Evolutionary conservation across 2,113 vertebrate species (phyloP), one percentile per base, ranked within the genome.

Genomic region (Aptenodytes forsteri): DNA sequence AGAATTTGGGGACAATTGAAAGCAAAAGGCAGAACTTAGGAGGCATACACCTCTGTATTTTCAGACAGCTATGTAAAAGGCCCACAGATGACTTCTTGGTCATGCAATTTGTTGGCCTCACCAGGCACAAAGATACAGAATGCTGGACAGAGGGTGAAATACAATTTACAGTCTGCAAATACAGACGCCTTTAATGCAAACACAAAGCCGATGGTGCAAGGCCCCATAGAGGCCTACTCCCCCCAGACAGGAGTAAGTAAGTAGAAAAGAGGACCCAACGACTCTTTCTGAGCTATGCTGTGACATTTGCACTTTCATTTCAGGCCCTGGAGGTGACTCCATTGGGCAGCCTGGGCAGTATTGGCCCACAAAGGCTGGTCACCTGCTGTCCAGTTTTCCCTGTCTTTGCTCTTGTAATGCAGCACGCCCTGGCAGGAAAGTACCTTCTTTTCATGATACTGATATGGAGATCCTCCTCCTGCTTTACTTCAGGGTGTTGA

Each of bases 401-500:
- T 52, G 44, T 1, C 88, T 54, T 8, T 34, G 40, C 13, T 52
- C 71, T 54, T 21, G 58, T 77, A 69, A 38, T 5, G 10, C 75
- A 59, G n/a, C 32, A 18, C 16, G 54, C 50, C 32, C 19, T 7
- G 55, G 13, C 65, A 80, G 78, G 66, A 44, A 90, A 64, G 47
- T 97, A 99, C 99, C 99, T 99, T 98, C 99, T 99, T 99, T 99
- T 99, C 99, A 99, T 99, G 98, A 99, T 99, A 98, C 98, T 99
- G 98, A 99, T 98, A 64, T 98, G 99, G 49, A 99, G 95, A 84
- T 99, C 99, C 61, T 99, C 99, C 97, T 99, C 99, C 96, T 99
- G 99, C 96, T 99, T 99, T 96, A 99, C 98, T 98, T 99, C 98
- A 47, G 98, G 98, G 96, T 97, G 98, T 85, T 98, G 99, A 75